Base-by-base conservation (phyloP, 1,140 invertebrate species). In the Phenacoccus solenopsis region DNA sequence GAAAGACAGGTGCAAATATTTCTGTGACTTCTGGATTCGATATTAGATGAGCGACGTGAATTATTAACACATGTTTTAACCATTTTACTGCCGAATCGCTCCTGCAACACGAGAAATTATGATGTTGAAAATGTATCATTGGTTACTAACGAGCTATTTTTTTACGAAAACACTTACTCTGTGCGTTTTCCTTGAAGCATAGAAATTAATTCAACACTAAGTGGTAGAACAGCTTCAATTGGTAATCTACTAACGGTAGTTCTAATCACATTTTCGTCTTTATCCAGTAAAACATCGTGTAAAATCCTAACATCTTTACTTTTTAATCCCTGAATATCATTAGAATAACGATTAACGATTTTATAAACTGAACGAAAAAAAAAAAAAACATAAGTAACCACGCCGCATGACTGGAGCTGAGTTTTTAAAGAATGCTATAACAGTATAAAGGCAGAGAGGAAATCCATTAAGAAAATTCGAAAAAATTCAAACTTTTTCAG, bases 271-370 rank as follows among this genome's bases (percentile, higher is more conserved):
- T 79, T 79, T 74, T 82, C 81, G 72, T 87, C 83, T 38, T 79
- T 81, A 57, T 77, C 81, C 28, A 76, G 77, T 16, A 89, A 76
- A 1, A 88, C 86, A 13, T 77, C 82, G 20, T 78, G 77, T 2
- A 89, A 74, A 70, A 88, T 83, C 28, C 76, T 80, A 74, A 82
- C 83, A 76, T 93, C 88, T 75, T 89, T 88, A 74, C 89, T 91
- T 72, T 89, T 88, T 35, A 93, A 78, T 0, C 87, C 89, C 80
- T 92, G 87, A 16, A 75, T 73, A 69, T 67, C 56, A 71, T 71
- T 28, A 20, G 61, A 70, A 16, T n/a, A 49, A 24, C 9, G 20
- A 9, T 16, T 2, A 3, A 49, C 5, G 3, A 49, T 49, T 49
- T 16, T 16, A 49, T 2, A 3, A 49, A 49, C 38, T 16, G 38